Percentiles rank a stretch among this genome's conserved stretches.
Evolutionary conservation across 2,888 invertebrate species (phyloP).

Genomic region (Neoitamus cyanurus): DNA sequence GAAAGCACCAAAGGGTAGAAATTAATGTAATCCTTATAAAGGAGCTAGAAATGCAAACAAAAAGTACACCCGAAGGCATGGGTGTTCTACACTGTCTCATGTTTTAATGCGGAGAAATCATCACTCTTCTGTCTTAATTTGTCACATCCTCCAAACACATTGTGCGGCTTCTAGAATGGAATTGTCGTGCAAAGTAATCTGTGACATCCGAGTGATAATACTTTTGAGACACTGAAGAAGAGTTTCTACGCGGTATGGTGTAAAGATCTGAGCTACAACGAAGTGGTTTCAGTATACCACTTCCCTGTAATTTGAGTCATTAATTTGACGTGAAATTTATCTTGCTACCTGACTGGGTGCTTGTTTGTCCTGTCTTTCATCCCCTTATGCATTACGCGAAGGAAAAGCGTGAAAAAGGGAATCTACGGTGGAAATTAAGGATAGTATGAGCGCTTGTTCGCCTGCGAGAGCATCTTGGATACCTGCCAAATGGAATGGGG

Average conservation of each 20-base stretch:
- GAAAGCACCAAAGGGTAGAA: background rate
- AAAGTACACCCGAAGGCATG: background rate
- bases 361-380: background rate
- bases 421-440: background rate
- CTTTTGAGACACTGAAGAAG: background rate
- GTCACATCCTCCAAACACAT: background rate
- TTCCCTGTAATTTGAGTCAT: background rate
- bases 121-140: conserved; percentile 1
- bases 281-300: background rate
- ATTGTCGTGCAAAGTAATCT: background rate
- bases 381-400: background rate
- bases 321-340: conserved; percentile 5
- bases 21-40: background rate
- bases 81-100: background rate
- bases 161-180: background rate
- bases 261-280: background rate
- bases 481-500: background rate
- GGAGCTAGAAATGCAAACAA: background rate
- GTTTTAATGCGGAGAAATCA: background rate
- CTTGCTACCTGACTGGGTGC: background rate
- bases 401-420: background rate
- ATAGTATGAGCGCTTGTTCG: background rate
- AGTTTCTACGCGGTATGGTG: background rate
- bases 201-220: background rate
- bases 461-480: background rate